Evolutionary conservation across 1,140 invertebrate species (phyloP).

Genomic region (Drosophila ohnishii): DNA sequence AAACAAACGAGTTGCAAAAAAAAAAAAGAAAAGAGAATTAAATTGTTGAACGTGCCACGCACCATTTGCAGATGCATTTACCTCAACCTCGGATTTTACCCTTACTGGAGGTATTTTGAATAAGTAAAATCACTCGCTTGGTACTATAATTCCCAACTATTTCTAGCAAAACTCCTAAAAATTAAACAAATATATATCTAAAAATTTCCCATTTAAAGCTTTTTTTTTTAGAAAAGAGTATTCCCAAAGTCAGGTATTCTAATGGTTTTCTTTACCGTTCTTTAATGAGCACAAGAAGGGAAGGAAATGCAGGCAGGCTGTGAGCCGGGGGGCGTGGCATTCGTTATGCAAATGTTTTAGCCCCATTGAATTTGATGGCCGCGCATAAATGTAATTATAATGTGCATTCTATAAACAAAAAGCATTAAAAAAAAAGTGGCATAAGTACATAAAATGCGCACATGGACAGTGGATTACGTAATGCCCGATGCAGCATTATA

Average conservation of each 20-base stretch:
- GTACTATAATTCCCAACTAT: too few relatives aligned
- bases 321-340: background rate
- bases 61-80: constrained; percentile 55
- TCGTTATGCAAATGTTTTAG: constrained; percentile 66
- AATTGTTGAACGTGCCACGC: constrained; percentile 46
- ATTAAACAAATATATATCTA: too few relatives aligned
- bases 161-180: too few relatives aligned
- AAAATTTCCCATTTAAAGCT: background rate
- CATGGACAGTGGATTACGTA: constrained; percentile 18
- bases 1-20: constrained; percentile 8
- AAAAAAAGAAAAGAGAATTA: constrained; percentile 10
- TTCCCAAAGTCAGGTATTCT: background rate
- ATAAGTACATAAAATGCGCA: constrained; percentile 41
- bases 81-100: constrained; percentile 2
- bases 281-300: constrained; percentile 5
- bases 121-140: too few relatives aligned
- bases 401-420: constrained; percentile 46
- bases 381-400: constrained; percentile 72
- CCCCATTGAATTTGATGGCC: constrained; percentile 69
- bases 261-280: background rate
- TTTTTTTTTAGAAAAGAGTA: background rate
- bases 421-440: constrained; percentile 14
- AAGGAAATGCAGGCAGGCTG: too few relatives aligned
- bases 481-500: constrained; percentile 15
- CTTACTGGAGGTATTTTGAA: background rate